Percentiles rank a stretch among this genome's conserved stretches.
phyloP scores from a whole-genome alignment of 1,140 invertebrate genomes.

The Aphidius gifuensis region DNA sequence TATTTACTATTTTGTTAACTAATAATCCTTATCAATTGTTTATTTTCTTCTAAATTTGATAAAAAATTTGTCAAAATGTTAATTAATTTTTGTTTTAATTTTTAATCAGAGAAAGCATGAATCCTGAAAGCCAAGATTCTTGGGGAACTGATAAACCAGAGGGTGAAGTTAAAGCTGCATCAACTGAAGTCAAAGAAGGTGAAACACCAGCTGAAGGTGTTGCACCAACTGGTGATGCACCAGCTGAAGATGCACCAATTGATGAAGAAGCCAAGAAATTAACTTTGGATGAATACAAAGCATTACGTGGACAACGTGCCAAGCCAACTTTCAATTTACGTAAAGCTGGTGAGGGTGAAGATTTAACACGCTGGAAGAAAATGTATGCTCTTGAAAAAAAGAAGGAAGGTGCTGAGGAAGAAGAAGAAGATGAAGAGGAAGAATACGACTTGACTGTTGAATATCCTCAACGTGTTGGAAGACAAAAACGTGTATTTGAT shows the following conservation, averaged over 20 bases:
- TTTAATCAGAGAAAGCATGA: slow-evolving; percentile 44
- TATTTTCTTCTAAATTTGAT: too few relatives aligned
- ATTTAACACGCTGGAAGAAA: slow-evolving; percentile 88
- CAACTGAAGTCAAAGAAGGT: slow-evolving; percentile 47
- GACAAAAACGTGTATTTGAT: slow-evolving; percentile 81
- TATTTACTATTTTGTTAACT: too few relatives aligned
- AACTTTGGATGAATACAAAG: slow-evolving; percentile 88
- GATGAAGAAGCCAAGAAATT: slow-evolving; percentile 78
- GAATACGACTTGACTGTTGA: slow-evolving; percentile 73
- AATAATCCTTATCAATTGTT: too few relatives aligned
- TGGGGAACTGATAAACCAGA: slow-evolving; percentile 55
- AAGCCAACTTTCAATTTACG: slow-evolving; percentile 86
- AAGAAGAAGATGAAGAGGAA: slow-evolving; percentile 63
- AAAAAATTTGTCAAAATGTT: too few relatives aligned
- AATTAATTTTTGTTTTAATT: too few relatives aligned
- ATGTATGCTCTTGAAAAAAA: slow-evolving; percentile 82
- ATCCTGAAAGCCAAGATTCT: slow-evolving; percentile 47
- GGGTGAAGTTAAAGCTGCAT: slow-evolving; percentile 34
- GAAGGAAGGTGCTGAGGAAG: slow-evolving; percentile 67
- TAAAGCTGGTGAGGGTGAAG: slow-evolving; percentile 90
- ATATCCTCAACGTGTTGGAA: slow-evolving; percentile 82
- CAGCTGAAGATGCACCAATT: slow-evolving; percentile 54
- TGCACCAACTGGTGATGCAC: slow-evolving; percentile 34
- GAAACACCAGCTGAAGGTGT: slow-evolving; percentile 45
- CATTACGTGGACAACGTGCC: slow-evolving; percentile 67